Percentiles rank a stretch among this genome's conserved stretches.
These are phyloP conservation scores for Ariolimax columbianus DNA, from an alignment of 2,888 invertebrate species.

Conservation along the genomic window DNA sequence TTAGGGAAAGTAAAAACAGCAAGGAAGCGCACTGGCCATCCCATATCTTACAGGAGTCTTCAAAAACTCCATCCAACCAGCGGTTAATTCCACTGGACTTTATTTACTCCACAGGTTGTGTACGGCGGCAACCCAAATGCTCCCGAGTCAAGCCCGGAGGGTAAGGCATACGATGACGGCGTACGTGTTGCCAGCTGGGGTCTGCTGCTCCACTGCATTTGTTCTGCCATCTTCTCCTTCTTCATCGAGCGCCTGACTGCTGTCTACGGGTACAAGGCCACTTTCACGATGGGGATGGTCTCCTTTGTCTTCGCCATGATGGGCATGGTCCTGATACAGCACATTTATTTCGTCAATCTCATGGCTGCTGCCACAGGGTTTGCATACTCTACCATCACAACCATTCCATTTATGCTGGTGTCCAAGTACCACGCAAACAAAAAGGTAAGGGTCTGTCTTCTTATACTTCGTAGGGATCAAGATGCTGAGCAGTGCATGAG, in stretches of 20 bases:
- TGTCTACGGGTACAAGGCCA: conserved; percentile 79
- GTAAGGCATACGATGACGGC: conserved; percentile 88
- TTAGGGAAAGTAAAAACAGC: too few species aligned
- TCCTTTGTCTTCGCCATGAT: conserved; percentile 86
- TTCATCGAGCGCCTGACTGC: conserved; percentile 92
- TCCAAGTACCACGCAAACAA: conserved; percentile 96
- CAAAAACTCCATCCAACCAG: too few species aligned
- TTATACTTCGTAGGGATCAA: too few species aligned
- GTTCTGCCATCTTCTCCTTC: conserved; percentile 85
- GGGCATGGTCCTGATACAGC: conserved; percentile 91
- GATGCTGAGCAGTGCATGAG: too few species aligned
- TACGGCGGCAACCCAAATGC: conserved; percentile 88
- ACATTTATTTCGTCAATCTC: conserved; percentile 89
- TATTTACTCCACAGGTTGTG: conserved; percentile 83
- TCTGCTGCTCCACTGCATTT: conserved; percentile 93
- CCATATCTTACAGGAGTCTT: too few species aligned
- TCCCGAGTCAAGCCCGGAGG: conserved; percentile 72
- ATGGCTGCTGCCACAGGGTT: conserved; percentile 93
- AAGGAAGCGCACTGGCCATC: too few species aligned
- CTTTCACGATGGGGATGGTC: conserved; percentile 75
- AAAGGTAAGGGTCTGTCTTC: conserved; percentile 83
- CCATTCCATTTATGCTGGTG: conserved; percentile 95
- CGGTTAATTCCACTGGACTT: too few species aligned
- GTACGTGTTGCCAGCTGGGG: conserved; percentile 98
- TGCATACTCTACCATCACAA: conserved; percentile 97